These are phyloP conservation scores for Diachasma alloeum DNA, from an alignment of 1,140 invertebrate genomes.

Conservation along the genomic window DNA sequence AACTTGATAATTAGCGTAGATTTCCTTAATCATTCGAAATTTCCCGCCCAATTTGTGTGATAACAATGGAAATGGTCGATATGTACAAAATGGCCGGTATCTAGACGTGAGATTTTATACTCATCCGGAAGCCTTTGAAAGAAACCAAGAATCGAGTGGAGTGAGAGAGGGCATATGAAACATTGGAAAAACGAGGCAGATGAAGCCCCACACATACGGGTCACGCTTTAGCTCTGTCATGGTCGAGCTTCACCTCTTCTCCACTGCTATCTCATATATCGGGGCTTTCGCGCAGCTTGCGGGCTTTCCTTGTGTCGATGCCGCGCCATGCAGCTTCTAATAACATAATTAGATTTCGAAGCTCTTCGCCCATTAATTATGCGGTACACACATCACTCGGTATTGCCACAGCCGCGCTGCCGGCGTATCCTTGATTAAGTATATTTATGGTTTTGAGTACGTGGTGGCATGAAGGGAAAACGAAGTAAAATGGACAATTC, in stretches of 20 bases:
- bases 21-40: not conserved
- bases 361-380: not conserved
- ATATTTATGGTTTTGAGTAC: not conserved
- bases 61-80: not conserved
- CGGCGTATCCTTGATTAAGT: not conserved
- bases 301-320: conserved; percentile 41
- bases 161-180: not conserved
- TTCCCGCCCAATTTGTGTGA: not conserved
- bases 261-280: not conserved
- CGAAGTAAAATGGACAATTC: too few species aligned
- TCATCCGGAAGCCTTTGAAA: conserved; percentile 10
- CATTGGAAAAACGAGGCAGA: not conserved
- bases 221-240: conserved; percentile 39
- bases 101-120: not conserved
- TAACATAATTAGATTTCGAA: conserved; percentile 51
- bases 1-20: not conserved
- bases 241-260: not conserved
- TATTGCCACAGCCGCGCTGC: not conserved
- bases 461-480: too few species aligned
- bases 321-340: conserved; percentile 53
- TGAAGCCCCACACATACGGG: conserved; percentile 45
- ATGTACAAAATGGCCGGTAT: not conserved
- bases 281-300: conserved; percentile 19
- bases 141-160: conserved; percentile 19
- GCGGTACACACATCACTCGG: not conserved